Conservation (phyloP, 2,888 invertebrate genomes). For the Elysia crispata region DNA sequence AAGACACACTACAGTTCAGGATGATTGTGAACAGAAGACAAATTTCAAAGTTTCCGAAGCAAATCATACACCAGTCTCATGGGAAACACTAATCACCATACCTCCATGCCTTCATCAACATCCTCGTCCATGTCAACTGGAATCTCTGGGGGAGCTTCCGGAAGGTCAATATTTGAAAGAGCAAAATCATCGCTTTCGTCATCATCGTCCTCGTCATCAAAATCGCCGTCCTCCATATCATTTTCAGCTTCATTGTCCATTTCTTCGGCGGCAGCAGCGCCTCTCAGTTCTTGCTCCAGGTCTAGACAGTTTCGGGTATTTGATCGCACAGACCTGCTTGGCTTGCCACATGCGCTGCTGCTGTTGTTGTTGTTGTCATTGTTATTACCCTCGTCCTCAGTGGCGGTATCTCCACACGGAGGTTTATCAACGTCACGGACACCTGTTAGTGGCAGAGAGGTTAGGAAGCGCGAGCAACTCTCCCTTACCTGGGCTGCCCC, state of each 20-base stretch:
- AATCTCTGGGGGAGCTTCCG: constrained; percentile 27
- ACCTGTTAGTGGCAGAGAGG: neutral
- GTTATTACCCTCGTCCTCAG: too few species aligned
- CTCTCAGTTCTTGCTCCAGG: neutral
- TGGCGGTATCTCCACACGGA: too few species aligned
- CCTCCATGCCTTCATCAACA: constrained; percentile 23
- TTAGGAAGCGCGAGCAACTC: neutral
- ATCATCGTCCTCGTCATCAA: constrained; percentile 13
- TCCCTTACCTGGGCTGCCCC: neutral
- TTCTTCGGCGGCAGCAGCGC: neutral
- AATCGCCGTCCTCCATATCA: constrained; percentile 30
- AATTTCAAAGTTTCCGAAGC: too few species aligned
- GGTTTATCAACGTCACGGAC: too few species aligned
- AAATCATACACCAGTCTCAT: too few species aligned
- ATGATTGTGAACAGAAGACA: too few species aligned
- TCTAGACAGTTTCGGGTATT: too few species aligned
- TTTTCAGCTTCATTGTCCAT: neutral
- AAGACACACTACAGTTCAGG: too few species aligned
- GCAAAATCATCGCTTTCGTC: constrained; percentile 1
- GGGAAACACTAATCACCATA: too few species aligned
- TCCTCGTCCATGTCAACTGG: constrained; percentile 44
- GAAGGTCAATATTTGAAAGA: neutral
- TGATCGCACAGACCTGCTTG: too few species aligned
- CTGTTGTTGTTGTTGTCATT: too few species aligned
- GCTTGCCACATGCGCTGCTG: too few species aligned